Evolutionary conservation across 2,888 invertebrate genomes (phyloP).

Genomic region (Drosophila lacicola): DNA sequence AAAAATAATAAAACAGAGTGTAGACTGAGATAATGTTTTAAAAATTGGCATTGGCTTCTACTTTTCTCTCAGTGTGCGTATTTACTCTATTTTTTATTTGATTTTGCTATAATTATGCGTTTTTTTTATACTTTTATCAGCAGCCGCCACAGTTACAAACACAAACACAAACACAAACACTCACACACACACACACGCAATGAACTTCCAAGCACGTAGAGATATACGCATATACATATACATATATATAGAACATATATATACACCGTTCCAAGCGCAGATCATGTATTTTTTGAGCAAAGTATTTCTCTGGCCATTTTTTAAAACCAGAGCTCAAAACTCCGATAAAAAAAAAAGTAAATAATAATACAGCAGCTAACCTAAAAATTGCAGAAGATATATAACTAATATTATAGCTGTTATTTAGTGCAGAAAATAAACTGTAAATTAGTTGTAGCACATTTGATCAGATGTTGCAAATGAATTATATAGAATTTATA

Average conservation of each 20-base stretch:
- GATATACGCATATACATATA: conserved; percentile 21
- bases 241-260: conserved; percentile 10
- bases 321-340: conserved; percentile 40
- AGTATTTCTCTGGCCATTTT: conserved; percentile 62
- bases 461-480: conserved; percentile 28
- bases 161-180: conserved; percentile 28
- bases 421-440: conserved; percentile 64
- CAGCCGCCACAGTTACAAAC: conserved; percentile 38
- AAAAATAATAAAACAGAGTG: conserved; percentile 27
- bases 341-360: background rate
- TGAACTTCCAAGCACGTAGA: conserved; percentile 53
- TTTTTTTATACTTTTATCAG: conserved; percentile 30
- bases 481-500: conserved; percentile 72
- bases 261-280: conserved; percentile 30
- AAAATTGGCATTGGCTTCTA: conserved; percentile 24
- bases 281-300: conserved; percentile 70
- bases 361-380: conserved; percentile 20
- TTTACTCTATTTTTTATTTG: conserved; percentile 8
- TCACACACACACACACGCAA: conserved; percentile 31
- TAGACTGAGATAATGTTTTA: conserved; percentile 34
- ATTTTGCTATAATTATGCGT: conserved; percentile 12
- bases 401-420: conserved; percentile 50
- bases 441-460: conserved; percentile 52
- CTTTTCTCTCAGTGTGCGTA: conserved; percentile 22
- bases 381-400: conserved; percentile 14